phyloP scores from a whole-genome alignment of 2,888 invertebrate genomes.

The Lasioglossum zephyrum region DNA sequence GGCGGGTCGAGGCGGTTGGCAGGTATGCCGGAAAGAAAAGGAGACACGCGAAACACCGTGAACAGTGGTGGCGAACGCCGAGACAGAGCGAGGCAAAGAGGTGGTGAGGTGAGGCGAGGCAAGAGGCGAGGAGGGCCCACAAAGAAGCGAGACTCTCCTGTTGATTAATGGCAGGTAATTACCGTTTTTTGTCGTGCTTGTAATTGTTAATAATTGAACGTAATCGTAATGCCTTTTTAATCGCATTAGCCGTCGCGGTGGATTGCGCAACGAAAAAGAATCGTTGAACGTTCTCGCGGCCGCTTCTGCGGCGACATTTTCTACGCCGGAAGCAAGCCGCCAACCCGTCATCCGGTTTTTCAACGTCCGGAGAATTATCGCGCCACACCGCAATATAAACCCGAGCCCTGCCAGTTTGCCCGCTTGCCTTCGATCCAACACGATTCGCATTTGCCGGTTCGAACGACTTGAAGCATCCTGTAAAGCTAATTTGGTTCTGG shows the following conservation, averaged over 20 bases:
- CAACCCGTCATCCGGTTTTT: constrained; percentile 41
- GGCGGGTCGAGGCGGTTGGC: constrained; percentile 7
- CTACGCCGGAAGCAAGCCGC: constrained; percentile 59
- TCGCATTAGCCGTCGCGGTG: constrained; percentile 76
- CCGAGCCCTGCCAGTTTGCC: background rate
- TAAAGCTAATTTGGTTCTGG: background rate
- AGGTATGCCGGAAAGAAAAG: background rate
- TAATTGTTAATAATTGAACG: constrained; percentile 83
- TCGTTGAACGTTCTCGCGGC: constrained; percentile 57
- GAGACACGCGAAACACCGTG: background rate
- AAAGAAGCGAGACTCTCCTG: constrained; percentile 56
- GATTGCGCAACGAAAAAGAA: constrained; percentile 76
- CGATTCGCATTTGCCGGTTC: background rate
- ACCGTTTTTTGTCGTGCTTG: constrained; percentile 79
- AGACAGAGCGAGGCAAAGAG: background rate
- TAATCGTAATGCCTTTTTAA: constrained; percentile 82
- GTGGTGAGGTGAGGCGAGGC: background rate
- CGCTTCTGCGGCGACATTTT: constrained; percentile 38
- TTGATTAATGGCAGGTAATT: constrained; percentile 82
- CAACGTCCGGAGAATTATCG: constrained; percentile 48
- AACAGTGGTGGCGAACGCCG: background rate
- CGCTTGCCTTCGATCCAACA: background rate
- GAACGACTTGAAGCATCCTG: background rate
- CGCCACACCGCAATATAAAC: background rate
- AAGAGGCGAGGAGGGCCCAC: constrained; percentile 16